phyloP scores from a whole-genome alignment of 2,888 invertebrate species.

The Nyleta sp. region DNA sequence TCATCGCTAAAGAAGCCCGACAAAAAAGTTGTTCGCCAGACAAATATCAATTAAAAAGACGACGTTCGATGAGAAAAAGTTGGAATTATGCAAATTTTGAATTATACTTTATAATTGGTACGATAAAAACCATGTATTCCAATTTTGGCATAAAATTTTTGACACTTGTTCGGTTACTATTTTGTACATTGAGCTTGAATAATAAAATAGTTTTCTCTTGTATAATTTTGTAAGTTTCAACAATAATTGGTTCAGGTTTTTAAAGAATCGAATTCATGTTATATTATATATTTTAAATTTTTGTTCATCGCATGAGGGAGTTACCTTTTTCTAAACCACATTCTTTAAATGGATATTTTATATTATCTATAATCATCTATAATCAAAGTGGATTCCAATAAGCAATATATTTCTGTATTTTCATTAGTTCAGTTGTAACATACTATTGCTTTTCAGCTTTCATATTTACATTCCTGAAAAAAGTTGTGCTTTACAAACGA shows the following conservation, averaged over 20 bases:
- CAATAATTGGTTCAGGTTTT: constrained; percentile 12
- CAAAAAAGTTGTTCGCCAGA: too few relatives aligned
- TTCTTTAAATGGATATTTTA: constrained; percentile 18
- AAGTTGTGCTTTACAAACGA: constrained; percentile 2
- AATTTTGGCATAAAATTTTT: constrained; percentile 6
- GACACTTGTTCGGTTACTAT: constrained; percentile 16
- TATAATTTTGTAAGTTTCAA: constrained; percentile 19
- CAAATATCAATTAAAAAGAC: too few relatives aligned
- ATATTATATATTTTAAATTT: constrained; percentile 11
- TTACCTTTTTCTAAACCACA: constrained; percentile 13
- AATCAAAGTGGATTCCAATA: background rate
- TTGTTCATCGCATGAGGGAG: constrained; percentile 35
- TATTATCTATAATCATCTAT: constrained; percentile 13
- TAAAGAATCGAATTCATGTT: constrained; percentile 11
- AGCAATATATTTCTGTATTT: constrained; percentile 11
- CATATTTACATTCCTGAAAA: constrained; percentile 13
- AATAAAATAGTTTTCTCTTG: constrained; percentile 15
- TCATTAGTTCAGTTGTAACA: constrained; percentile 19
- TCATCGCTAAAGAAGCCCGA: too few relatives aligned
- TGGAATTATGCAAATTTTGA: background rate
- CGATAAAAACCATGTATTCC: background rate
- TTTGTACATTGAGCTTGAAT: constrained; percentile 41
- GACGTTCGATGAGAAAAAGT: too few relatives aligned
- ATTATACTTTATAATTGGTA: background rate
- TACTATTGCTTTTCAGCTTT: constrained; percentile 33